Percentiles rank a stretch among this genome's conserved stretches.
Evolutionary conservation across 2,797 vertebrate genomes (phyloP).

Genomic region (Xenentodon cancila): DNA sequence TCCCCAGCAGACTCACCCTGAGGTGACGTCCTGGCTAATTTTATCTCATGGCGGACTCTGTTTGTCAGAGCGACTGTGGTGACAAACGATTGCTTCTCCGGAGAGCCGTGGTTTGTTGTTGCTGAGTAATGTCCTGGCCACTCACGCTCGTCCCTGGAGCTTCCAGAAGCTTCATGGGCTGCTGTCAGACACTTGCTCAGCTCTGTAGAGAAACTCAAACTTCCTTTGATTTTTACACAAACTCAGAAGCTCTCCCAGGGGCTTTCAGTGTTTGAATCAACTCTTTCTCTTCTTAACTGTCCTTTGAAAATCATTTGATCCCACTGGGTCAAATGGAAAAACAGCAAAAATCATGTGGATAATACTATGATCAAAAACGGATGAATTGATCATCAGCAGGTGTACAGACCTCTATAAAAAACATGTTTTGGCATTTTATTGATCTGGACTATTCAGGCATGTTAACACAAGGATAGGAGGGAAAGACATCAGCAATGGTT

Average conservation of each 20-base stretch:
- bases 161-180: slow-evolving; percentile 24
- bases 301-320: too few species aligned
- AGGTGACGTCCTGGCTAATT: slow-evolving; percentile 64
- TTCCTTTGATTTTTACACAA: slow-evolving; percentile 25
- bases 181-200: slow-evolving; percentile 39
- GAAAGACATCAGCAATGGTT: too few species aligned
- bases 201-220: neutral
- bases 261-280: too few species aligned
- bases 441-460: too few species aligned
- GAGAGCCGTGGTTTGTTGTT: slow-evolving; percentile 71
- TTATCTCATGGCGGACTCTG: slow-evolving; percentile 63
- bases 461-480: too few species aligned
- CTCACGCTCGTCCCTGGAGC: slow-evolving; percentile 55
- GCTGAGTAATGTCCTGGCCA: slow-evolving; percentile 75
- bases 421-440: too few species aligned
- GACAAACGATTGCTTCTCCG: slow-evolving; percentile 74
- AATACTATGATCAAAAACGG: too few species aligned
- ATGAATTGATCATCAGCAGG: too few species aligned
- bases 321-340: too few species aligned
- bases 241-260: neutral
- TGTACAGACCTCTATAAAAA: too few species aligned
- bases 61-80: slow-evolving; percentile 59
- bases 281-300: too few species aligned
- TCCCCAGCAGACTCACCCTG: slow-evolving; percentile 49
- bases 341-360: too few species aligned